Base-by-base conservation (phyloP, 2,113 vertebrate genomes). In the Phrynosoma platyrhinos region DNA sequence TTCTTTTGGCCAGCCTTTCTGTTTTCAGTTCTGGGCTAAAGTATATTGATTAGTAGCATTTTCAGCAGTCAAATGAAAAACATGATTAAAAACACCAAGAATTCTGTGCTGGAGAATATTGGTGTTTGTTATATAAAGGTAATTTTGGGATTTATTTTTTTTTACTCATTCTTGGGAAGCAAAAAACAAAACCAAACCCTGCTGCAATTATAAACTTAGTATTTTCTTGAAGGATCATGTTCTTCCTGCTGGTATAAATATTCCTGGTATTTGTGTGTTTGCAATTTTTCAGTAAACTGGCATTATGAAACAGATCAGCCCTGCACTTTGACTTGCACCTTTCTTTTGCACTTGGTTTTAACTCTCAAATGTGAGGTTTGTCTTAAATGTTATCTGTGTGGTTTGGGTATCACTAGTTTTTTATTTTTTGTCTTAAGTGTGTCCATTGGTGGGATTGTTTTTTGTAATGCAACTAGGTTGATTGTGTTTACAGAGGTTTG, bases 401-500 rank as follows among this genome's bases (percentile, higher is more conserved):
- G 36, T 84, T 90, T 85, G 2, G 1, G 23, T 81, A 2, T 74
- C 55, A 32, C 4, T 32, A 20, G 1, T 62, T 14, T 62, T 55
- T 72, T 36, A 1, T 72, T 14, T 79, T 78, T 83, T 74, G 64
- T 13, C 20, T 58, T 78, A 30, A 40, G 55, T 69, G 30, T 66
- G 42, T 68, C 30, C 30, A 64, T 89, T 92, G 79, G 82, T 79
- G 78, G 7, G 74, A 83, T 81, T 47, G 47, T 47, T 47, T 74
- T 86, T 86, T 82, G 40, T 52, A 58, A 82, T 92, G 86, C 75
- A 84, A 52, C 66, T 84, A 36, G 32, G n/a, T 84, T 84, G 84
- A 88, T 88, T 62, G 66, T 87, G 74, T 93, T 94, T 91, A 68
- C 36, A 1, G 55, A 79, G 42, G 21, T 64, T 83, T 83, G 68